Evolutionary conservation across 2,888 invertebrate species (phyloP).

Genomic region (Apodemia zela): DNA sequence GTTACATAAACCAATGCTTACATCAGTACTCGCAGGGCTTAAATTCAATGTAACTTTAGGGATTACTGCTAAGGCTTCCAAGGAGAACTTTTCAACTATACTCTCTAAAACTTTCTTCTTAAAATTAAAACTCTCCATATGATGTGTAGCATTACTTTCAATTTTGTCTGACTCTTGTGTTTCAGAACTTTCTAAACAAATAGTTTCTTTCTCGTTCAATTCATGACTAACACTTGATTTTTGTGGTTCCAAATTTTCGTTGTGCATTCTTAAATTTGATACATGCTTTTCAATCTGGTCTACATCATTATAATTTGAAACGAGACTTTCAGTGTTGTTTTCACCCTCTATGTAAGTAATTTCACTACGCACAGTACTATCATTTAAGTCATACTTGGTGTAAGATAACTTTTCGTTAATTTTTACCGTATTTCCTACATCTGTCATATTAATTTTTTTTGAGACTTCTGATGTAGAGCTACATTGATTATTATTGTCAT

Average conservation of each 20-base stretch:
- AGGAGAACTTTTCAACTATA: background rate
- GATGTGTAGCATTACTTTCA: background rate
- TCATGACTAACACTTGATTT: background rate
- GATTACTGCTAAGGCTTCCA: background rate
- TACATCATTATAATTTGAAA: background rate
- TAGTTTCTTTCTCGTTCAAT: background rate
- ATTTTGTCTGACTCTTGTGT: background rate
- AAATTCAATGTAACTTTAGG: background rate
- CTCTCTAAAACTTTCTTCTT: background rate
- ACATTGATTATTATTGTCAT: background rate
- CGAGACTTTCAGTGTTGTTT: background rate
- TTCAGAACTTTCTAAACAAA: background rate
- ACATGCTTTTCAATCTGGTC: background rate
- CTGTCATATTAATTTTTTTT: background rate
- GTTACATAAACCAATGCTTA: conserved; percentile 31
- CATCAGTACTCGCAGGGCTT: background rate
- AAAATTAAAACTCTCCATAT: background rate
- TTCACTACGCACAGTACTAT: background rate
- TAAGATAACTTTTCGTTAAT: background rate
- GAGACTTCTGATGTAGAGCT: background rate
- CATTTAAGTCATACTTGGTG: background rate
- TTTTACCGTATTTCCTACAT: background rate
- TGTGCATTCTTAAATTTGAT: background rate
- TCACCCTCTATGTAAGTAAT: background rate
- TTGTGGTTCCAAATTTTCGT: background rate